Evolutionary conservation across 2,797 vertebrate species (phyloP), one percentile per base, ranked within the genome.

Genomic region (Pipistrellus nathusii): DNA sequence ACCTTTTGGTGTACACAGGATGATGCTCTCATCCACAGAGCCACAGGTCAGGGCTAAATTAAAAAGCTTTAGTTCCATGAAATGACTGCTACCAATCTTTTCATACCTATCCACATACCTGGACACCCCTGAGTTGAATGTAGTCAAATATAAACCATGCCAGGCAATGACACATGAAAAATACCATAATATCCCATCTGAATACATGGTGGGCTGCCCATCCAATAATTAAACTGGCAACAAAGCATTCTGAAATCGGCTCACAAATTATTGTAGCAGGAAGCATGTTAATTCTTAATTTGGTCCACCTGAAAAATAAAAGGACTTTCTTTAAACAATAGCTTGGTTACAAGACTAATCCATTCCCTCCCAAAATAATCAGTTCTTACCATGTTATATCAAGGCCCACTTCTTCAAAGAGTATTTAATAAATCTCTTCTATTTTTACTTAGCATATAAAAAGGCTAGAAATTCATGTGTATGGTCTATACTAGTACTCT

Each of bases 151-250:
- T 98, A 97, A 99, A 99, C 99, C 99, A 99, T 5, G 99, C 99
- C 93, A 99, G 98, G 97, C 99, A 99, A 97, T 99, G 99, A 98
- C 99, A 99, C 99, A 99, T 99, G 97, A 99, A 99, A 98, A 99
- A 99, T 30, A 99, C 99, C 99, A 99, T 99, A 98, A 99, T 99
- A 97, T 99, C 99, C 99, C 99, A 99, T 98, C 99, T 99, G 98
- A 99, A 99, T 11, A 99, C 98, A 46, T 99, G 98, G 97, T 99
- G 99, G 17, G 99, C 99, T 0, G 99, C 99, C 99, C 99, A 99
- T 97, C 99, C 99, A 77, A 99, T 99, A 97, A 99, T 99, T 82
- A 99, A 99, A 96, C 99, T 99, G 71, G 99, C 99, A 96, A 99
- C 98, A 96, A 99, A 99, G 96, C 99, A 99, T 98, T 99, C 99